These are phyloP conservation scores for Prietella phreatophila DNA, from an alignment of 2,113 vertebrate species.

Conservation along the genomic window DNA sequence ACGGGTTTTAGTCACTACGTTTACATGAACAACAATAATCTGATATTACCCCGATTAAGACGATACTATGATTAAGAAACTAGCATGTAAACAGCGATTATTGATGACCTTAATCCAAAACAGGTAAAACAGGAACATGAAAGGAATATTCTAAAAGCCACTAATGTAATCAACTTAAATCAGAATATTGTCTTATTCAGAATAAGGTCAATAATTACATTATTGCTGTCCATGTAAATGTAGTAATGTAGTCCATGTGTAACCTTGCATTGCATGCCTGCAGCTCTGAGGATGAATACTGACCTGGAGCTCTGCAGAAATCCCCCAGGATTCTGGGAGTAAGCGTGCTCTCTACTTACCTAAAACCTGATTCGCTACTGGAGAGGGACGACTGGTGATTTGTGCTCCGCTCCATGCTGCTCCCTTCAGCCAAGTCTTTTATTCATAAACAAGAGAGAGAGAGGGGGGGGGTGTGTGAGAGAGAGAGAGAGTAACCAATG, in stretches of 20 bases:
- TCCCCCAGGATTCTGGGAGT: conserved; percentile 33
- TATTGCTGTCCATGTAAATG: no score
- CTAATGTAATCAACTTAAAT: no score
- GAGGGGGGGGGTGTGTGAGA: no score
- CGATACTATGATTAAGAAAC: no score
- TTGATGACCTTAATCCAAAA: no score
- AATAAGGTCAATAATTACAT: no score
- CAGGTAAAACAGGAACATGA: no score
- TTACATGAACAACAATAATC: no score
- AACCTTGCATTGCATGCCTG: conserved; percentile 11
- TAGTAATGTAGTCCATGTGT: not conserved
- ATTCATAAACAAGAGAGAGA: not conserved
- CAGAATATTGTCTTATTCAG: no score
- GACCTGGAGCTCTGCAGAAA: conserved; percentile 30
- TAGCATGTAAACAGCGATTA: no score
- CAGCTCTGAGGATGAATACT: conserved; percentile 40
- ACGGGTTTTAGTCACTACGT: conserved; percentile 14
- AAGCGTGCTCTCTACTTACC: conserved; percentile 40
- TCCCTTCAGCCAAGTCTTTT: conserved; percentile 42
- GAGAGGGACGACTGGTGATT: conserved; percentile 22
- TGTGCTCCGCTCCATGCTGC: not conserved
- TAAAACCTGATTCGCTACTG: conserved; percentile 40
- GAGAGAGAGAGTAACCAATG: not conserved
- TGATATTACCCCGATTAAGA: no score
- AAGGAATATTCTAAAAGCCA: no score